Base-by-base conservation (phyloP, 2,888 invertebrate species). In the Dicranocentrus wangi region DNA sequence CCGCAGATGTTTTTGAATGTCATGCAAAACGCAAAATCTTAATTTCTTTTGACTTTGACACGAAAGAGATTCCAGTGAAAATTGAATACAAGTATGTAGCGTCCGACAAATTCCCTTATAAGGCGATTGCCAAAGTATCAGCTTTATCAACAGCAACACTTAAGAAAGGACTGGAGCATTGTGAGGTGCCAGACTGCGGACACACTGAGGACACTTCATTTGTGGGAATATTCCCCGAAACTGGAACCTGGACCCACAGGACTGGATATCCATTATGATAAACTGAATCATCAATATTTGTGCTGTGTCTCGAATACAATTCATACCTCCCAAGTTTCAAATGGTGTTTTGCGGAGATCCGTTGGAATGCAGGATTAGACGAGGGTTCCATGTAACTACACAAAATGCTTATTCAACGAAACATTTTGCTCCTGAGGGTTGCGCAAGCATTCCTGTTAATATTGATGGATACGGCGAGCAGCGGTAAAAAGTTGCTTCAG, bases 341-440 rank as follows among this genome's bases (percentile, higher is more conserved):
- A 66, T 79, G 68, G 79, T 76, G 7, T 82, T 82, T 58, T 82
- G 82, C 51, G 79, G 82, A 15, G 79, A 79, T 51, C 39, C 65
- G n/a, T n/a, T 82, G 19, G 82, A 82, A 58, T 82, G 82, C 28
- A 42, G 55, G 21, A 82, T 82, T n/a, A 19, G 79, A 19, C 75
- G 66, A 47, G 78, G 78, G 17, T 82, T 78, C 69, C 66, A 72
- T 39, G 66, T 79, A 8, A 70, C 75, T 0, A 28, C 79, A 2
- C 82, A 82, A 39, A 82, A 82, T 65, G 82, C 82, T 3, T 82
- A 82, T 43, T 63, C 79, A 17, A 82, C 82, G 0, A 82, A 82
- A 53, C 82, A 82, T 61, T 82, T 82, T 71, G 82, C 82, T 32
- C 82, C 82, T 15, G 75, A 71, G 53, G 82, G 82, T 17, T 82